Percentiles rank a stretch among this genome's conserved stretches.
phyloP scores from a whole-genome alignment of 2,888 invertebrate species.

The Syritta pipiens region DNA sequence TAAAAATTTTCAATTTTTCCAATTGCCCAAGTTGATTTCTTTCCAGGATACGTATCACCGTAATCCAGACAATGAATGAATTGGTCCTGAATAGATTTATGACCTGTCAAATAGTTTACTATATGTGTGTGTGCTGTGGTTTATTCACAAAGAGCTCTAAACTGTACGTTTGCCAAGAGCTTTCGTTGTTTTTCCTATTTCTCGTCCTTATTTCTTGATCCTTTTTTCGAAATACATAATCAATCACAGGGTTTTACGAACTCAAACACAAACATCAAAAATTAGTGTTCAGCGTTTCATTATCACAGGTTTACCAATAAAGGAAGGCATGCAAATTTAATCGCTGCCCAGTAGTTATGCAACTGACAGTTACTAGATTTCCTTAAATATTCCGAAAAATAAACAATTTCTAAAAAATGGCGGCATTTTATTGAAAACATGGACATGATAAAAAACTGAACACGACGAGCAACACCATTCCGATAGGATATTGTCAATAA shows the following conservation, averaged over 20 bases:
- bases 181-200: background rate
- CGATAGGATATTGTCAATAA: constrained; percentile 45
- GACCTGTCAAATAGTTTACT: constrained; percentile 66
- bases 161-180: constrained; percentile 48
- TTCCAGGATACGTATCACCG: constrained; percentile 13
- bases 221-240: constrained; percentile 9
- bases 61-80: constrained; percentile 24
- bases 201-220: background rate
- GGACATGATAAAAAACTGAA: background rate
- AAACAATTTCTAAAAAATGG: too few species aligned
- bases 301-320: constrained; percentile 8
- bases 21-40: constrained; percentile 36
- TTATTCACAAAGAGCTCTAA: constrained; percentile 32
- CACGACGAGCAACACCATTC: background rate
- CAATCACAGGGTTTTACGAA: background rate
- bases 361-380: too few species aligned
- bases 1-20: constrained; percentile 40
- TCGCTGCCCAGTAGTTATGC: background rate
- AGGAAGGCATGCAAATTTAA: background rate
- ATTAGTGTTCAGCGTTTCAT: constrained; percentile 25
- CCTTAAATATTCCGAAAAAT: too few species aligned
- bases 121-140: constrained; percentile 13
- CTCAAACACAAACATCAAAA: background rate
- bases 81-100: constrained; percentile 55
- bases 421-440: constrained; percentile 19